Percentiles rank a stretch among this genome's conserved stretches.
phyloP scores from a whole-genome alignment of 2,797 vertebrate genomes.

The Melopsittacus undulatus region DNA sequence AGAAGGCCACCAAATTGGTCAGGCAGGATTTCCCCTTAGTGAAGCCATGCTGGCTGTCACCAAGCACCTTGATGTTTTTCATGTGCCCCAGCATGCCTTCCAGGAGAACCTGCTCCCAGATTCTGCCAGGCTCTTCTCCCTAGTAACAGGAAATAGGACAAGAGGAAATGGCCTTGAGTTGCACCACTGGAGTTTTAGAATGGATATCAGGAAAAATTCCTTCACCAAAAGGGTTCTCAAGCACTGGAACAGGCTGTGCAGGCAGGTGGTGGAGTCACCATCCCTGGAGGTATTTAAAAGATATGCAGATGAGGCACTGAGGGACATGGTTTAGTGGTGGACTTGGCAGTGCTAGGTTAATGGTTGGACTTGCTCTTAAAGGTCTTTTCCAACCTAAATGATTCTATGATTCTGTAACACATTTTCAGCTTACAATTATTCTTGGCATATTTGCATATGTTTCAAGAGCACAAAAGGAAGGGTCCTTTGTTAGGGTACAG shows the following conservation, averaged over 20 bases:
- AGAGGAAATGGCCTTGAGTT: background rate
- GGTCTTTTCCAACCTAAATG: background rate
- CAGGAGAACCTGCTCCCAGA: too few species aligned
- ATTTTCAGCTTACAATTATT: background rate
- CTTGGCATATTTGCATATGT: background rate
- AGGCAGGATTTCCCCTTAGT: too few species aligned
- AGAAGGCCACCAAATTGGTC: too few species aligned
- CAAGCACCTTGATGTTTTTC: too few species aligned
- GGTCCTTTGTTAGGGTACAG: background rate
- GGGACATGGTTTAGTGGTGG: background rate
- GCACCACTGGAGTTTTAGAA: background rate
- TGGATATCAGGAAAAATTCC: background rate
- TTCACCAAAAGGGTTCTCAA: background rate
- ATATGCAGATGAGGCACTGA: background rate
- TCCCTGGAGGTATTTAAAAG: background rate
- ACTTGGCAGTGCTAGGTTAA: background rate
- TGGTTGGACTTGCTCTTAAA: background rate
- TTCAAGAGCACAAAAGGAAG: background rate
- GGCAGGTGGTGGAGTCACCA: background rate
- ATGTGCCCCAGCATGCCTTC: too few species aligned
- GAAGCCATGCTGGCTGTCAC: too few species aligned
- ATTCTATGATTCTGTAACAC: background rate
- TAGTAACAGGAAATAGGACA: background rate
- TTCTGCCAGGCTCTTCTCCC: background rate
- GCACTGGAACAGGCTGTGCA: background rate